Percentiles rank a stretch among this genome's conserved stretches.
These are phyloP conservation scores for Brachionus asplanchnoidis DNA, from an alignment of 1,140 invertebrate genomes.

Conservation along the genomic window DNA sequence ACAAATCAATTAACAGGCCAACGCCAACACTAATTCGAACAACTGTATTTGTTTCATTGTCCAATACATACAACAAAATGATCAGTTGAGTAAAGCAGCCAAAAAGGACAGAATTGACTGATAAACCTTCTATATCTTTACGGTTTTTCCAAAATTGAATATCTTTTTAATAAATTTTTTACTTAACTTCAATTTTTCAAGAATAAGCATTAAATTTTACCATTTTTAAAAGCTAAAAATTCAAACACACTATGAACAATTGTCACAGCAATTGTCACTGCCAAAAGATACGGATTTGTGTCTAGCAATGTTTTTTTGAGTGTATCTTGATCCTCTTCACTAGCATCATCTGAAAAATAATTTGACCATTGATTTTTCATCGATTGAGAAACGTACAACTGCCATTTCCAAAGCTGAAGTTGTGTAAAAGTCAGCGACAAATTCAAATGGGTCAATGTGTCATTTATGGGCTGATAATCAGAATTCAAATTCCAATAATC, in stretches of 20 bases:
- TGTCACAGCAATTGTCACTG: conserved; percentile 81
- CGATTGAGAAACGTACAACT: conserved; percentile 84
- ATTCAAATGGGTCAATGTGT: conserved; percentile 65
- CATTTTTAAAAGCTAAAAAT: conserved; percentile 97
- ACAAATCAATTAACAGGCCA: conserved; percentile 92
- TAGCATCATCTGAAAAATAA: conserved; percentile 60
- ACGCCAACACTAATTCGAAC: conserved; percentile 76
- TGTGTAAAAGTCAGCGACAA: conserved; percentile 81
- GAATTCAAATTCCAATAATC: conserved; percentile 97
- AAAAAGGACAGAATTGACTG: conserved; percentile 96
- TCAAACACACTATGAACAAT: conserved; percentile 96
- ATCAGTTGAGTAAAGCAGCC: conserved; percentile 93
- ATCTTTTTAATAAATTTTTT: conserved; percentile 64
- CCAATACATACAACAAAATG: conserved; percentile 89
- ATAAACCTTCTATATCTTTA: conserved; percentile 91
- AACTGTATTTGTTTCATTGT: conserved; percentile 96
- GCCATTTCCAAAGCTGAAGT: conserved; percentile 91
- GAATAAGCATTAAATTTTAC: conserved; percentile 55
- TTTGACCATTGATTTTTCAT: conserved; percentile 66
- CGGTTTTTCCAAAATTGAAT: conserved; percentile 99
- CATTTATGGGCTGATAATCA: conserved; percentile 90
- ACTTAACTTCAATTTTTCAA: background rate
- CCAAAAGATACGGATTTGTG: conserved; percentile 91
- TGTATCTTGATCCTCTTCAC: conserved; percentile 87
- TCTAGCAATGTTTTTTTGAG: conserved; percentile 86